Conservation (phyloP, 2,113 vertebrate genomes). For the Paradisaea rubra region DNA sequence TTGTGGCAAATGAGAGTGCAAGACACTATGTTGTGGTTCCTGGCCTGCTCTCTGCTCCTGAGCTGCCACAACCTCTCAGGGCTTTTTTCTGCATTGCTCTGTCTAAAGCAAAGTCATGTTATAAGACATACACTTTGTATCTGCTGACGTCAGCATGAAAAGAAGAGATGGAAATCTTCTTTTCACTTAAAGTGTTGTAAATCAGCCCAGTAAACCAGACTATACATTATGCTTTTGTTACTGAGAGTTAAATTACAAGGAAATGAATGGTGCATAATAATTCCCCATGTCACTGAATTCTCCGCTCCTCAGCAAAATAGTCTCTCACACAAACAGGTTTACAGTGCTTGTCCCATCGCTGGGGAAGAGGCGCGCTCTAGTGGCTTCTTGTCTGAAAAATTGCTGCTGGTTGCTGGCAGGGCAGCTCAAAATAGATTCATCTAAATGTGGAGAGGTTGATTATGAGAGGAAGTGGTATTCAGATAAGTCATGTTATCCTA, state of each 20-base stretch:
- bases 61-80: background rate
- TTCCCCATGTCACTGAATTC: slow-evolving; percentile 59
- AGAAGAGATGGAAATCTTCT: slow-evolving; percentile 55
- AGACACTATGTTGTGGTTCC: background rate
- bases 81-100: background rate
- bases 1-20: background rate
- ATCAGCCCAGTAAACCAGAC: slow-evolving; percentile 67
- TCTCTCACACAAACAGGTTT: background rate
- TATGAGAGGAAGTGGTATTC: background rate
- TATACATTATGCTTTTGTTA: slow-evolving; percentile 69
- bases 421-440: background rate
- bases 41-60: background rate
- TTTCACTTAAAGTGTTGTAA: slow-evolving; percentile 65
- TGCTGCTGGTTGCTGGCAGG: background rate
- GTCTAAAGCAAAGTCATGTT: background rate
- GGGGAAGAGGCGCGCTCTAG: slow-evolving; percentile 65
- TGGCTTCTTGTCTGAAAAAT: background rate
- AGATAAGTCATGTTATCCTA: background rate
- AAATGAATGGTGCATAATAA: slow-evolving; percentile 71
- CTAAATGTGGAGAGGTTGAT: background rate
- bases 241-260: slow-evolving; percentile 71
- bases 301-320: slow-evolving; percentile 5
- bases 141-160: slow-evolving; percentile 67
- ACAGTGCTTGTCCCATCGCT: background rate
- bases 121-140: slow-evolving; percentile 5